A percentile compares a stretch with the other conserved stretches of the same genome.
These are phyloP conservation scores for Drosophila tristis DNA, from an alignment of 1,140 invertebrate genomes.

Conservation along the genomic window DNA sequence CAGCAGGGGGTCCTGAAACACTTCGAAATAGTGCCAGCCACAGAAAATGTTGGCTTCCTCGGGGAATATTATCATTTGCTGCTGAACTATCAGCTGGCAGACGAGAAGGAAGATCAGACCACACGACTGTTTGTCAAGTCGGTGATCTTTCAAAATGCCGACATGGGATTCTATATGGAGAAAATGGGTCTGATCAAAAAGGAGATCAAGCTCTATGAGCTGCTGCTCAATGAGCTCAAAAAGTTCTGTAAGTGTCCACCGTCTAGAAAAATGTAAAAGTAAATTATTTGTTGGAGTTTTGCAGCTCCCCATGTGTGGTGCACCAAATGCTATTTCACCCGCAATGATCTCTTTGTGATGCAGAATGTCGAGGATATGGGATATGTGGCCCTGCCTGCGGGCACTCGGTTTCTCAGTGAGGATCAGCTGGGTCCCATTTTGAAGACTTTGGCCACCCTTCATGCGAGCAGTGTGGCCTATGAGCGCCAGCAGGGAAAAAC, in stretches of 20 bases:
- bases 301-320: conserved; percentile 74
- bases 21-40: conserved; percentile 66
- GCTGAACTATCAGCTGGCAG: conserved; percentile 50
- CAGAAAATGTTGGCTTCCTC: conserved; percentile 61
- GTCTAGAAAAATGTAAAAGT: too few relatives aligned
- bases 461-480: conserved; percentile 80
- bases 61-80: conserved; percentile 75
- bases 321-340: conserved; percentile 79
- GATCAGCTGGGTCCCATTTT: conserved; percentile 68
- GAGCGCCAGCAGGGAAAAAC: conserved; percentile 57
- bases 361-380: conserved; percentile 81
- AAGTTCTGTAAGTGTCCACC: conserved; percentile 57
- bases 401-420: conserved; percentile 54
- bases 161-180: conserved; percentile 58
- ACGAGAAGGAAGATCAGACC: conserved; percentile 17
- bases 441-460: conserved; percentile 80
- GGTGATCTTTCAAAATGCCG: conserved; percentile 59
- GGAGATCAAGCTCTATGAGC: conserved; percentile 58
- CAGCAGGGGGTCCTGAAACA: conserved; percentile 29
- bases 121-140: conserved; percentile 73
- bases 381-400: conserved; percentile 60
- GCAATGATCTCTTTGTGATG: conserved; percentile 83
- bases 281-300: neutral
- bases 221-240: conserved; percentile 64
- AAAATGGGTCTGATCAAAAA: conserved; percentile 58